Conservation (phyloP, 2,888 invertebrate species). For the Euplagia quadripunctaria region DNA sequence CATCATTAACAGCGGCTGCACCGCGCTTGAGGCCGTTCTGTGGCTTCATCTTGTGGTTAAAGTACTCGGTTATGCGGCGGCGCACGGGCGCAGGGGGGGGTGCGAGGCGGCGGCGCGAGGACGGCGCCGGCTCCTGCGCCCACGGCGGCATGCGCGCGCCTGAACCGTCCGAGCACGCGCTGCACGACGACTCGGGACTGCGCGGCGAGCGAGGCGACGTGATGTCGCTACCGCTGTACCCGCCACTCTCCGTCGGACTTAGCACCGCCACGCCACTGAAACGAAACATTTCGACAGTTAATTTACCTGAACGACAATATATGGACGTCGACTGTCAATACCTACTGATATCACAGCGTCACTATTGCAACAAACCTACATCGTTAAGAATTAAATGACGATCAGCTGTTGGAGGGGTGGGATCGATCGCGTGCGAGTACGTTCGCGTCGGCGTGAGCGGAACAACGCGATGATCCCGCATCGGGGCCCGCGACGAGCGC, state of each 20-base stretch:
- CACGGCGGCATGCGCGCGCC: conserved; percentile 84
- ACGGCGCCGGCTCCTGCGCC: conserved; percentile 83
- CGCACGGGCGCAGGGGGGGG: conserved; percentile 82
- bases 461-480: conserved; percentile 51
- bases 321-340: not conserved
- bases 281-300: conserved; percentile 26
- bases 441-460: conserved; percentile 54
- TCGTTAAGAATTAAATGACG: conserved; percentile 60
- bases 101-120: conserved; percentile 81
- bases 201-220: conserved; percentile 95
- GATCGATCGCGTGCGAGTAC: conserved; percentile 68
- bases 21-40: conserved; percentile 86
- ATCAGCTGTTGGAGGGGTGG: conserved; percentile 79
- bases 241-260: conserved; percentile 92
- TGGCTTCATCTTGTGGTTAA: conserved; percentile 94
- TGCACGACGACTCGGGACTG: conserved; percentile 89
- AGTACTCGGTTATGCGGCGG: conserved; percentile 95
- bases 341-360: conserved; percentile 32
- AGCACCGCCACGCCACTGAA: conserved; percentile 94
- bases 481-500: conserved; percentile 57
- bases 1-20: conserved; percentile 64
- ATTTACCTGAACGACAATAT: not conserved
- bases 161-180: conserved; percentile 82
- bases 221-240: conserved; percentile 92
- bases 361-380: conserved; percentile 40